Conservation (phyloP, 2,113 vertebrate genomes). For the Menidia beryllina region DNA sequence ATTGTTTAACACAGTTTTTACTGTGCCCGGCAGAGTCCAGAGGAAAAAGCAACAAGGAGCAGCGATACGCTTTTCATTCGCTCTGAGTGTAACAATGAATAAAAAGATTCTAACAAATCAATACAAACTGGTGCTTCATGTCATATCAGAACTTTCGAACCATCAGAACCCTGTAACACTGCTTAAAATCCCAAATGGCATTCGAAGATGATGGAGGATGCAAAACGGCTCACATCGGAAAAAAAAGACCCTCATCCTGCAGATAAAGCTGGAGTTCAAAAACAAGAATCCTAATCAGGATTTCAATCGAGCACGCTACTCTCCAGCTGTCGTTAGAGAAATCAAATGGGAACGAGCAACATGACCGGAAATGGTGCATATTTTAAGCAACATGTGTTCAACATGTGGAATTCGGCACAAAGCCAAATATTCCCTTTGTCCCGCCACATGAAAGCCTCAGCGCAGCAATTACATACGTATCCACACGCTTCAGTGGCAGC, state of each 20-base stretch:
- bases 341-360: constrained; percentile 33
- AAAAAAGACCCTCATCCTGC: background rate
- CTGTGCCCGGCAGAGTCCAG: constrained; percentile 70
- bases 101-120: too few relatives aligned
- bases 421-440: constrained; percentile 43
- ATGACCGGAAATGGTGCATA: constrained; percentile 52
- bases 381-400: constrained; percentile 65
- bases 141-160: constrained; percentile 36
- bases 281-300: constrained; percentile 37
- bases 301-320: constrained; percentile 42
- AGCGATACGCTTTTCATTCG: constrained; percentile 65
- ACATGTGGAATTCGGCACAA: constrained; percentile 59
- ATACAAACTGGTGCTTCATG: too few relatives aligned
- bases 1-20: constrained; percentile 82
- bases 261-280: constrained; percentile 15
- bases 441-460: constrained; percentile 66
- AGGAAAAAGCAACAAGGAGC: constrained; percentile 41
- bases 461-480: constrained; percentile 77
- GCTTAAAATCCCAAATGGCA: constrained; percentile 59
- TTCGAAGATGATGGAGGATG: constrained; percentile 32
- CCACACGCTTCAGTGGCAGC: constrained; percentile 70
- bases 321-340: constrained; percentile 43
- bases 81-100: constrained; percentile 43
- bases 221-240: constrained; percentile 46
- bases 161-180: constrained; percentile 8